Conservation (phyloP, 2,888 invertebrate species). For the Eristalis pertinax region DNA sequence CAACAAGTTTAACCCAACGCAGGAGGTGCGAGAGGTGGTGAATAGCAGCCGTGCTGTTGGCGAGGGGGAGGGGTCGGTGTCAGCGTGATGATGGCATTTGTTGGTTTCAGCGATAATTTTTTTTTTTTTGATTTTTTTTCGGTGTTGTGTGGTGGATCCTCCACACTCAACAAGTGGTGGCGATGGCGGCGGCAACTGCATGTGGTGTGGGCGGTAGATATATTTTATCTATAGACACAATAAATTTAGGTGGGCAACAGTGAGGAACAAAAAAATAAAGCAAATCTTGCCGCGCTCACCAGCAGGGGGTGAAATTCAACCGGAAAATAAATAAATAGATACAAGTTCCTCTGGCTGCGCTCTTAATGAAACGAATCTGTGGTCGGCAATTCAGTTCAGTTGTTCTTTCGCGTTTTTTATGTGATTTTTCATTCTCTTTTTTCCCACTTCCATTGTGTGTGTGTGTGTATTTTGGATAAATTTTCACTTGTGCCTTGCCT, state of each 20-base stretch:
- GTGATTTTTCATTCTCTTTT: neutral
- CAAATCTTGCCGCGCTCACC: conserved; percentile 5
- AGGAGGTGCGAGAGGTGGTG: neutral
- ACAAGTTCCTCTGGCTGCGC: neutral
- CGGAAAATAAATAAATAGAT: conserved; percentile 49
- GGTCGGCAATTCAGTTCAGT: neutral
- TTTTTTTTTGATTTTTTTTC: too few relatives aligned
- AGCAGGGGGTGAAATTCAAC: conserved; percentile 39
- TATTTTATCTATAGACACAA: conserved; percentile 47
- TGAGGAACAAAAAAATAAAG: conserved; percentile 31
- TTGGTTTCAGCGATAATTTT: conserved; percentile 11
- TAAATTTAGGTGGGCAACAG: conserved; percentile 31
- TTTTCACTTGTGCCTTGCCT: neutral
- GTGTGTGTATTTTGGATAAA: conserved; percentile 15
- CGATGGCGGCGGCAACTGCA: conserved; percentile 10
- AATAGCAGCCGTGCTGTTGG: neutral
- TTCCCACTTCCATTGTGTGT: neutral
- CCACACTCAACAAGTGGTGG: conserved; percentile 59
- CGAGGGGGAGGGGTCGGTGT: neutral
- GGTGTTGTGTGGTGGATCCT: conserved; percentile 19
- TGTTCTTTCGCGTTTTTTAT: neutral
- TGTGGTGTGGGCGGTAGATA: conserved; percentile 44
- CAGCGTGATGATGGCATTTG: neutral
- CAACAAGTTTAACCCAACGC: conserved; percentile 26
- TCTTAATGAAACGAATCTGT: conserved; percentile 12